A percentile compares a stretch with the other conserved stretches of the same genome.
These are phyloP conservation scores for Montifringilla adamsi DNA, from an alignment of 2,113 vertebrate genomes.

Conservation along the genomic window DNA sequence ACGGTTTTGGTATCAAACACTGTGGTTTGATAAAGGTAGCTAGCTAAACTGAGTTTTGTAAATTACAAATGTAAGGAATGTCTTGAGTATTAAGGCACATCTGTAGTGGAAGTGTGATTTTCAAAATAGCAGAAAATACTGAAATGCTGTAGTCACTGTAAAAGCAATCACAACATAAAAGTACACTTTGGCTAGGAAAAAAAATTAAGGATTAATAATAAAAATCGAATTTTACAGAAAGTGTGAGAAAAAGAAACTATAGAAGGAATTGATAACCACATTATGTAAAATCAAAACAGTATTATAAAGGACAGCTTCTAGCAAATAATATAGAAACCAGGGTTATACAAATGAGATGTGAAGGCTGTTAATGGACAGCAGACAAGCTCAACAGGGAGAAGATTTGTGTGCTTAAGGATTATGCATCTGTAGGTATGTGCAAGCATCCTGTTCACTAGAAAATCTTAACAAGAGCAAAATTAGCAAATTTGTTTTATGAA, in stretches of 20 bases:
- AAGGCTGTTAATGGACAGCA: neutral
- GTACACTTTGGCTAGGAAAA: neutral
- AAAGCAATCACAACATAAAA: neutral
- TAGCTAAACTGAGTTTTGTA: neutral
- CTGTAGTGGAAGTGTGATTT: neutral
- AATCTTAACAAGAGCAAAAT: neutral
- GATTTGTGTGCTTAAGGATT: neutral
- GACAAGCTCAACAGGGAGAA: neutral
- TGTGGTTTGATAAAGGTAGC: neutral
- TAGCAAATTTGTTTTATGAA: neutral
- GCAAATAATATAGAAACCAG: neutral
- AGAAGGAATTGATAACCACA: neutral
- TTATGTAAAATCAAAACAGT: neutral
- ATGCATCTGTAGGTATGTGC: neutral
- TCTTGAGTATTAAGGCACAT: neutral
- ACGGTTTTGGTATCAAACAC: neutral
- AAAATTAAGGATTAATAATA: neutral
- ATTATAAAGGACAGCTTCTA: neutral
- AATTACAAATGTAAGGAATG: neutral
- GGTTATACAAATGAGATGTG: neutral
- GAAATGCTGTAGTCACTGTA: neutral
- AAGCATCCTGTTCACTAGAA: neutral
- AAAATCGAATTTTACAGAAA: neutral
- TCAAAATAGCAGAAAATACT: neutral
- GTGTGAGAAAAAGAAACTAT: neutral